Evolutionary conservation across 2,797 vertebrate genomes (phyloP), one percentile per base, ranked within the genome.

Genomic region (Sebastes baramenuke): DNA sequence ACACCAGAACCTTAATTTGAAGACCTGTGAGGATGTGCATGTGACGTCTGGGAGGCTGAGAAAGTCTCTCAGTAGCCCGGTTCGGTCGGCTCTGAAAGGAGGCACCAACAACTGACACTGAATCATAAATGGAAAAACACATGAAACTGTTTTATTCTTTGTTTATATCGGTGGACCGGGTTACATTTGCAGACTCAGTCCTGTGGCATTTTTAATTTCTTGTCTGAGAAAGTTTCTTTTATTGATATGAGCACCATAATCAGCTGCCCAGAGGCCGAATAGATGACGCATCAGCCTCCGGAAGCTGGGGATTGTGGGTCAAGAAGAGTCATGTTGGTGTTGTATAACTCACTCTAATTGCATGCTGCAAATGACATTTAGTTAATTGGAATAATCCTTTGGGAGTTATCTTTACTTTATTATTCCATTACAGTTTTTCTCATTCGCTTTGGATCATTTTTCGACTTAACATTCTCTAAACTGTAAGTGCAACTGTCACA

Each of bases 251-350:
- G 42, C 10, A 24, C 5, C 22, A 55, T 24, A 55, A 12, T 55
- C 90, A 92, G 90, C 94, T 91, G 93, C 91, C 91, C 92, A 93
- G 14, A 46, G 42, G 11, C 11, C 11, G 6, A 24, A 92, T 90
- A 87, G 89, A 92, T 85, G 90, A 91, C 84, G 82, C 75, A 91
- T 88, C 92, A 94, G 86, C 42, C 42, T 46, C 16, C 42, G 16
- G 6, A 46, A 46, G 42, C 42, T 18, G 42, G 42, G 42, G 42
- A 46, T 46, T 0, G 42, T 46, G 42, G 42, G 42, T 46, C 42
- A 46, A 46, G 42, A 46, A 18, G 16, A 46, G 42, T 46, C 42
- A 46, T 46, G 42, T 46, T 46, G 42, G 16, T 18, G 42, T 46
- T 46, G 42, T 46, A 46, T 18, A 46, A 46, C 16, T 46, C 42